phyloP scores from a whole-genome alignment of 1,140 invertebrate species.

The Arion vulgaris region DNA sequence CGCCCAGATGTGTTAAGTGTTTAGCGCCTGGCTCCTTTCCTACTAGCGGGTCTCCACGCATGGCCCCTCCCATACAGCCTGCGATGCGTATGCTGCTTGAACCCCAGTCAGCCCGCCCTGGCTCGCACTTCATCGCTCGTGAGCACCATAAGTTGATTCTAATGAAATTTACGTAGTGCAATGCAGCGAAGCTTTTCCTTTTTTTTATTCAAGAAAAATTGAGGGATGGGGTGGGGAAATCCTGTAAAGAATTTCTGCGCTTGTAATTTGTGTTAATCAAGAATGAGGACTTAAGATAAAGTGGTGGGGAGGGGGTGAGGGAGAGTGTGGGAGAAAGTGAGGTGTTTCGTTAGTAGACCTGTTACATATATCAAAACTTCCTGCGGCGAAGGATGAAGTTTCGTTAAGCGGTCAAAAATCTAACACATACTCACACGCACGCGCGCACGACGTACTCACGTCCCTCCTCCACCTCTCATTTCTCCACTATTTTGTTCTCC shows the following conservation, averaged over 20 bases:
- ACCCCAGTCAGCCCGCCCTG: neutral
- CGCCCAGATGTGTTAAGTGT: conserved; percentile 2
- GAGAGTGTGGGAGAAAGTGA: no score
- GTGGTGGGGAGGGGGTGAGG: no score
- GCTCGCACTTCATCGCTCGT: conserved; percentile 7
- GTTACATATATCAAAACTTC: neutral
- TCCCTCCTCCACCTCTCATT: neutral
- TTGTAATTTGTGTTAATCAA: no score
- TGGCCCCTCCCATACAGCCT: conserved; percentile 8
- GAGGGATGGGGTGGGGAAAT: neutral
- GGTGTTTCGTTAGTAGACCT: no score
- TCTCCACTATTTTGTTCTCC: no score
- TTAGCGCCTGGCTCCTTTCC: neutral
- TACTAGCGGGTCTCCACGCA: neutral
- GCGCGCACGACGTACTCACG: no score
- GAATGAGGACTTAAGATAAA: no score
- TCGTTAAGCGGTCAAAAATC: no score
- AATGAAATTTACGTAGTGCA: conserved; percentile 44
- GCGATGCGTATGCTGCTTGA: neutral
- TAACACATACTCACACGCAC: no score
- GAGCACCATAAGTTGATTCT: conserved; percentile 14
- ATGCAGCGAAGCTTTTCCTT: conserved; percentile 37
- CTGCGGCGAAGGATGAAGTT: no score
- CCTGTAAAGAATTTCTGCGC: neutral
- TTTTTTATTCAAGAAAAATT: no score